Percentiles rank a stretch among this genome's conserved stretches.
phyloP scores from a whole-genome alignment of 2,888 invertebrate species.

The Bedellia somnulentella region DNA sequence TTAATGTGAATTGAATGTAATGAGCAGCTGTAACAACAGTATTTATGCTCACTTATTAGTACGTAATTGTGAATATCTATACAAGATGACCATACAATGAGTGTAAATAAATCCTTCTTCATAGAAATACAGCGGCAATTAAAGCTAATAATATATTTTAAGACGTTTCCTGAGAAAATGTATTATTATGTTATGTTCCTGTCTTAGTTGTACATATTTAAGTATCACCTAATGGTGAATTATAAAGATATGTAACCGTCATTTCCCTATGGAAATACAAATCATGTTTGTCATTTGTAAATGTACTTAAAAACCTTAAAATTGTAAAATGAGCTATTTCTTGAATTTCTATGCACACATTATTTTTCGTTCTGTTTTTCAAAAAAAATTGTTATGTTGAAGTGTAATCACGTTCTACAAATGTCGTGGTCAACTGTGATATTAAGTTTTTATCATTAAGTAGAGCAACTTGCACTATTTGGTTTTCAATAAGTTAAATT shows the following conservation, averaged over 20 bases:
- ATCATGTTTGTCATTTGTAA: no score
- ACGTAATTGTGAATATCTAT: constrained; percentile 37
- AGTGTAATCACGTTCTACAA: constrained; percentile 38
- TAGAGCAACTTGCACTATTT: constrained; percentile 32
- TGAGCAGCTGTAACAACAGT: constrained; percentile 26
- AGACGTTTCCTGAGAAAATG: constrained; percentile 39
- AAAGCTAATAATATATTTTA: constrained; percentile 59
- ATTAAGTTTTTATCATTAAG: constrained; percentile 57
- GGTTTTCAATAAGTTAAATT: constrained; percentile 27
- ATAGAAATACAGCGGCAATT: no score
- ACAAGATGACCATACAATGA: constrained; percentile 27
- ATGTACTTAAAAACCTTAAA: constrained; percentile 46
- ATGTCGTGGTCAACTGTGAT: constrained; percentile 60
- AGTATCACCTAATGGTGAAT: no score
- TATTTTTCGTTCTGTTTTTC: constrained; percentile 11
- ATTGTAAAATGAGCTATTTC: not conserved
- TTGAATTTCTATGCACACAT: not conserved
- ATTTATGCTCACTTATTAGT: constrained; percentile 43
- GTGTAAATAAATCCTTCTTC: constrained; percentile 51
- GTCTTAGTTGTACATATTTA: constrained; percentile 56
- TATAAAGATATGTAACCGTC: no score
- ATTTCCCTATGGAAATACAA: no score
- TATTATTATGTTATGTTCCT: constrained; percentile 57
- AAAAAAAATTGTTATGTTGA: constrained; percentile 18
- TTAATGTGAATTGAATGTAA: no score